Evolutionary conservation across 1,140 invertebrate species (phyloP), one percentile per base, ranked within the genome.

Genomic region (Zaprionus kolodkinae): DNA sequence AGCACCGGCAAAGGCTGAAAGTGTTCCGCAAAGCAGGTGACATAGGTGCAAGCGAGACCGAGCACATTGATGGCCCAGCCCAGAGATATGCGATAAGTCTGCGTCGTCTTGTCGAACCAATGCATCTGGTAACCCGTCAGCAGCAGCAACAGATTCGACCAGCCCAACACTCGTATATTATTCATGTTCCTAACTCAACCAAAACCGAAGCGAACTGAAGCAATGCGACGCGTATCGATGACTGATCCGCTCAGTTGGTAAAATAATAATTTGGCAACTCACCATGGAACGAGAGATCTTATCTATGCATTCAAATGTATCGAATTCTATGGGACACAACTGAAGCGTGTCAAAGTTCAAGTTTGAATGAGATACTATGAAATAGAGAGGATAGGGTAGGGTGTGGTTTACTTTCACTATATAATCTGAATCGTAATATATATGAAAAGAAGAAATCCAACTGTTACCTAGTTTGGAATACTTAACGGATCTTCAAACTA

Each of bases 51-150:
- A 11, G 52, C 72, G 10, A 92, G 48, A 1, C 76, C 17, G 5
- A 91, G 57, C 3, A 91, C 61, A 54, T 89, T 45, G 1, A 83
- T 12, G 1, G 72, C 56, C 4, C 64, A 74, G 0, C 71, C 71
- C n/a, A 86, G 11, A 9, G 79, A 79, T 3, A 92, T 12, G 1
- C 61, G 68, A 60, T 79, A 92, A 1, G 74, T 73, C 13, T 74
- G 79, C n/a, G 57, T 35, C 45, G 79, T 78, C 0, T 38, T 13
- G 33, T 86, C 91, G 38, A 86, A 87, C 73, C 67, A 79, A 67
- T 89, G 78, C 52, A 91, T 35, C 62, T 92, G 91, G 50, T 91
- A 92, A 10, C 81, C 91, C 6, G 62, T 77, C 7, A 92, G 17
- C 13, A 89, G 12, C 2, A 92, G 59, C 52, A 91, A 61, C 2